Evolutionary conservation across 2,888 invertebrate genomes (phyloP).

Genomic region (Scelioninae gen. 2): DNA sequence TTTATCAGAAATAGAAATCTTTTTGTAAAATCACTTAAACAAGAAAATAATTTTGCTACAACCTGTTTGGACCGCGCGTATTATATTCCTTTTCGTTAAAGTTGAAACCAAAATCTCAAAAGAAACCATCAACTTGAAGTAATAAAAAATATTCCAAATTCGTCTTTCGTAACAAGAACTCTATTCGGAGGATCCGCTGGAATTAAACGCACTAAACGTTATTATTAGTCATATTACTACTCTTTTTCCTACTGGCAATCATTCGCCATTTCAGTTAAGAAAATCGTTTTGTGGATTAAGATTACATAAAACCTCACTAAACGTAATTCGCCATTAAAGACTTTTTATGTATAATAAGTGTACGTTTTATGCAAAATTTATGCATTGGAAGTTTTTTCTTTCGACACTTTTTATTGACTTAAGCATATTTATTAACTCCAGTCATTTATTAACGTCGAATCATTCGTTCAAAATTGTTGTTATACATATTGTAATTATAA

Average conservation of each 20-base stretch:
- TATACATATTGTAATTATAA: too few relatives aligned
- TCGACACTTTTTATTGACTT: background rate
- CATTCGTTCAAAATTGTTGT: too few relatives aligned
- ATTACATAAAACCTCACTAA: constrained; percentile 45
- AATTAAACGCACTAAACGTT: constrained; percentile 18
- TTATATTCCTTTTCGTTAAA: too few relatives aligned
- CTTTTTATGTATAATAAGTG: constrained; percentile 7
- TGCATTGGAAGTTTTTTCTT: constrained; percentile 17
- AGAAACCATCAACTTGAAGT: too few relatives aligned
- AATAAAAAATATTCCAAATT: background rate
- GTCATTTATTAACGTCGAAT: too few relatives aligned
- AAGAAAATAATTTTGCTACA: too few relatives aligned
- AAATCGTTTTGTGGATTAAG: constrained; percentile 39
- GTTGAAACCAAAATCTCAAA: too few relatives aligned
- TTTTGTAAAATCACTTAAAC: too few relatives aligned
- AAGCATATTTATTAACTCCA: too few relatives aligned
- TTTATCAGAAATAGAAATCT: too few relatives aligned
- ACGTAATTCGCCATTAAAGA: constrained; percentile 14
- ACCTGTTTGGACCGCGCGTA: too few relatives aligned
- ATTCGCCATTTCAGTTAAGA: constrained; percentile 27
- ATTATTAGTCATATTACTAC: constrained; percentile 17
- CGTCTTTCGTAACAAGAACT: background rate
- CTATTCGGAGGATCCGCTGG: background rate
- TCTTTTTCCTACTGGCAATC: constrained; percentile 32
- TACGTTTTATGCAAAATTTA: constrained; percentile 17